A percentile compares a stretch with the other conserved stretches of the same genome.
phyloP scores from a whole-genome alignment of 2,888 invertebrate genomes.

The Eilema caniola region DNA sequence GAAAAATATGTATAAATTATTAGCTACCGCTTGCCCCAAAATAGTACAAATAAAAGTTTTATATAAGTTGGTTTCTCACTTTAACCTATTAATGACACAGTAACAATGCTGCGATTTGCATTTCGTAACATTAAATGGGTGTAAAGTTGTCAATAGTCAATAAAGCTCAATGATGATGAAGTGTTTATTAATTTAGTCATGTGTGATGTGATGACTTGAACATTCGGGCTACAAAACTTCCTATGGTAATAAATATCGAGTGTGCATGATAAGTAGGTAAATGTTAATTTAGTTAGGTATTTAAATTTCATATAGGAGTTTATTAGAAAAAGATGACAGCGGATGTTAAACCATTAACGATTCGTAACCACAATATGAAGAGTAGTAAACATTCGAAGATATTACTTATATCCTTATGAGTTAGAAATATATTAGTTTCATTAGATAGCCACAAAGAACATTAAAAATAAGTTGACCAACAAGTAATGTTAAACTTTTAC shows the following conservation, averaged over 20 bases:
- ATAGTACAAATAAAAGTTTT: no score
- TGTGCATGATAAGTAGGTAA: not conserved
- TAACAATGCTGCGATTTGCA: slow-evolving; percentile 41
- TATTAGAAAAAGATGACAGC: not conserved
- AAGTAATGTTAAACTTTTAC: not conserved
- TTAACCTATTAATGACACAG: slow-evolving; percentile 28
- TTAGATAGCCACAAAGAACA: not conserved
- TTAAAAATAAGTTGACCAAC: not conserved
- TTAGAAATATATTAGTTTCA: not conserved
- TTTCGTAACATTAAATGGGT: slow-evolving; percentile 47
- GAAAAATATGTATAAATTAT: no score
- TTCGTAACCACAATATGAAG: not conserved
- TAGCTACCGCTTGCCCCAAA: no score
- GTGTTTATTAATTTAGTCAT: slow-evolving; percentile 48
- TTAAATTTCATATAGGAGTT: not conserved
- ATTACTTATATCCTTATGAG: slow-evolving; percentile 7
- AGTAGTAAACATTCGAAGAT: not conserved
- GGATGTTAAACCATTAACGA: not conserved
- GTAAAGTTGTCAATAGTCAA: slow-evolving; percentile 60
- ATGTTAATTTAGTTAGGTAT: not conserved
- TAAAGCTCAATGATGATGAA: slow-evolving; percentile 64
- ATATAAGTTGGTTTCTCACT: slow-evolving; percentile 6
- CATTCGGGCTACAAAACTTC: slow-evolving; percentile 19
- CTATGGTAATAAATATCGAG: not conserved
- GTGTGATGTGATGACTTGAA: slow-evolving; percentile 31